These are phyloP conservation scores for Tetrax tetrax DNA, from an alignment of 2,113 vertebrate genomes.

Conservation along the genomic window DNA sequence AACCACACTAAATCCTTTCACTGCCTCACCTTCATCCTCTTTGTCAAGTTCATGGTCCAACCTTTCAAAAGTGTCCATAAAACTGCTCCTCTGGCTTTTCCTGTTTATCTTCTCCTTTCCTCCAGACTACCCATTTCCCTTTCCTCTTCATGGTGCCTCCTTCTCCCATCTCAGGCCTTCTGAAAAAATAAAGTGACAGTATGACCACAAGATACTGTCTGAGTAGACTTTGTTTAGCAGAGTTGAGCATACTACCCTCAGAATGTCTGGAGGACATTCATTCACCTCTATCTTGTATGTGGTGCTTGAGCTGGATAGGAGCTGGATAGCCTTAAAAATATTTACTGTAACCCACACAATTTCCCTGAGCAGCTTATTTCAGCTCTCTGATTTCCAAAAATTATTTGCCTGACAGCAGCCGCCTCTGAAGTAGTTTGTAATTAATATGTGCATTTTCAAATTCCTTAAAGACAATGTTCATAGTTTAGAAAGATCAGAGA, in stretches of 20 bases:
- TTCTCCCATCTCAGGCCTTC: not conserved
- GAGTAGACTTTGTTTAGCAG: not conserved
- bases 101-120: not conserved
- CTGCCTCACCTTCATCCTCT: not conserved
- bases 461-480: slow-evolving; percentile 46
- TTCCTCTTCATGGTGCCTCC: not conserved
- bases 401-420: slow-evolving; percentile 25
- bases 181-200: not conserved
- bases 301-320: slow-evolving; percentile 2
- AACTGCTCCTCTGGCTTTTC: not conserved
- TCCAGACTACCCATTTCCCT: not conserved
- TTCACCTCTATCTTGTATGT: not conserved
- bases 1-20: not conserved
- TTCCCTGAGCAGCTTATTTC: slow-evolving; percentile 58
- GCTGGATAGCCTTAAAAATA: not conserved
- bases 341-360: slow-evolving; percentile 38
- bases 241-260: not conserved
- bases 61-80: not conserved
- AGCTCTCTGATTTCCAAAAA: slow-evolving; percentile 50
- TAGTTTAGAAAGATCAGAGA: slow-evolving; percentile 37
- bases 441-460: slow-evolving; percentile 64
- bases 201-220: not conserved
- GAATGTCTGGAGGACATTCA: not conserved
- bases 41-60: not conserved
- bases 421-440: slow-evolving; percentile 60